Base-by-base conservation (phyloP, 2,888 invertebrate species). In the Cephus pulcher region DNA sequence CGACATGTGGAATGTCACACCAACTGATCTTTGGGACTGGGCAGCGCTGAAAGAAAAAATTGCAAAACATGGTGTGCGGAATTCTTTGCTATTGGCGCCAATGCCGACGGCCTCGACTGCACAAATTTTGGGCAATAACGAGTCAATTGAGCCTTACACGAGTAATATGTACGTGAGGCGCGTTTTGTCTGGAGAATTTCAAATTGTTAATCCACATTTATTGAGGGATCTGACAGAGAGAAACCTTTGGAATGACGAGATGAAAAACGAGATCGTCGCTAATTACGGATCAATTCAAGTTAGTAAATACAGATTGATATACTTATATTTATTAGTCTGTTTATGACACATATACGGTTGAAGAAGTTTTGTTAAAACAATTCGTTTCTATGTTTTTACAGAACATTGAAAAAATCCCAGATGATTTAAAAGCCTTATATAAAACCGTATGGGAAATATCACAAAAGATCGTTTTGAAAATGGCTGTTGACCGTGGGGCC, bases 1-100 rank as follows among this genome's bases (percentile, higher is more conserved):
- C 90, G 98, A 99, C 86, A 97, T 99, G 98, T 98, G 98, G 98
- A 92, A 95, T 86, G 97, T 97, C 15, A 92, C 88, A 69, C 92
- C 93, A n/a, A 90, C 93, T 1, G 88, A 92, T 77, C 87, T 92
- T 35, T 93, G 93, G 89, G 93, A 95, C 86, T 95, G 95, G 95
- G 85, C 87, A 1, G 87, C 85, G 6, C 89, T 95, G 40, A 92
- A 93, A 84, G 90, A 88, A 56, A 92, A 92, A 78, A 94, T 95
- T 84, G 92, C 93, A n/a, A 91, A 93, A 91, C 90, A 93, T 88
- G 95, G 95, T 70, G 88, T 95, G 0, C 90, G 94, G 73, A 95
- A 95, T 90, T 94, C 94, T 82, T 90, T 95, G 56, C 90, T 95
- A 33, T 76, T 95, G 81, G 94, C 95, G 1, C 94, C 94, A 30